phyloP scores from a whole-genome alignment of 2,797 vertebrate genomes.

The Taeniopygia guttata region DNA sequence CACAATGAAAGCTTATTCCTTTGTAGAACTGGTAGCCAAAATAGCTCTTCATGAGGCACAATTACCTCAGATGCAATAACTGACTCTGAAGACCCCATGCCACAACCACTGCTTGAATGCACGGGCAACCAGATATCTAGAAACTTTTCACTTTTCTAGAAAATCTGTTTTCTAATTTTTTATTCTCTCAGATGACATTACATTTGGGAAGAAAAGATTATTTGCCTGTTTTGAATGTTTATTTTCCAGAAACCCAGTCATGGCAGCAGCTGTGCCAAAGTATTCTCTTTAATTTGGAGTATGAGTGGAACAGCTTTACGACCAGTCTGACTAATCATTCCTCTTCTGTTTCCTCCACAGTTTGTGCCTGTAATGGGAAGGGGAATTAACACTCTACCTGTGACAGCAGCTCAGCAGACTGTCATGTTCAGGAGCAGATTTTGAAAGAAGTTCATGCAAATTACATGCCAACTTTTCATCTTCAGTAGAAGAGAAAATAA shows the following conservation, averaged over 20 bases:
- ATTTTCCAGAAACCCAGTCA: not conserved
- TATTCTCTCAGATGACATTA: not conserved
- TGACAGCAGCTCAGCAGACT: conserved; percentile 49
- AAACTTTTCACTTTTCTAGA: not conserved
- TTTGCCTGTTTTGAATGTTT: not conserved
- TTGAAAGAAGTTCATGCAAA: conserved; percentile 58
- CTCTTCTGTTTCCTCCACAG: not conserved
- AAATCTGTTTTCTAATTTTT: not conserved
- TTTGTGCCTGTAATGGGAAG: conserved; percentile 17
- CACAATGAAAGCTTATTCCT: not conserved
- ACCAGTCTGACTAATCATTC: not conserved
- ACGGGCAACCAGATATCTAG: not conserved
- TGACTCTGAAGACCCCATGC: not conserved
- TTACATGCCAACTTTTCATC: conserved; percentile 18
- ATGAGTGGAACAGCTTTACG: not conserved
- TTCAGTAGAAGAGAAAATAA: not conserved
- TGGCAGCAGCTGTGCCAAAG: not conserved
- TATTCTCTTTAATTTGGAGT: not conserved
- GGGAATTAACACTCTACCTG: conserved; percentile 4
- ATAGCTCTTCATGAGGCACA: not conserved
- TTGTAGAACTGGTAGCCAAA: not conserved
- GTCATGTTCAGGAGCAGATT: conserved; percentile 52
- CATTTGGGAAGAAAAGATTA: not conserved
- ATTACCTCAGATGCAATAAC: not conserved
- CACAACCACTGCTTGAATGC: not conserved